phyloP scores from a whole-genome alignment of 1,140 invertebrate species.

The Antheraea pernyi region DNA sequence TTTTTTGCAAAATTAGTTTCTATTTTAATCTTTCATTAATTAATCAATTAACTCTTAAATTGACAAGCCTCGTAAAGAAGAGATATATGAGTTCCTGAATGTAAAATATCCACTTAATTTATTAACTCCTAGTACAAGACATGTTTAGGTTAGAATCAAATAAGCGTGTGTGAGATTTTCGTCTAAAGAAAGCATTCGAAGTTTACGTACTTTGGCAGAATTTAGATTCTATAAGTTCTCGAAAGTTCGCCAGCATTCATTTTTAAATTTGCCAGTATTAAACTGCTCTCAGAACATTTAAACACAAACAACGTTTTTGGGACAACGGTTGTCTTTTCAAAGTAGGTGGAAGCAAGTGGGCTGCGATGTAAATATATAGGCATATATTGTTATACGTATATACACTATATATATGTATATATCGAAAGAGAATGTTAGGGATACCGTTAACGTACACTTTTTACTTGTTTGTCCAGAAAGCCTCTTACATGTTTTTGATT shows the following conservation, averaged over 20 bases:
- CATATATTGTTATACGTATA: background rate
- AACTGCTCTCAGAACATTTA: slow-evolving; percentile 27
- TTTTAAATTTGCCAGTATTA: slow-evolving; percentile 1
- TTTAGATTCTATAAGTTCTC: background rate
- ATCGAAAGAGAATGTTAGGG: slow-evolving; percentile 24
- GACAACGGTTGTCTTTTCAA: slow-evolving; percentile 24
- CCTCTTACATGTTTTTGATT: background rate
- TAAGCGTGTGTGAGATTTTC: no score
- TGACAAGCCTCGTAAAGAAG: background rate
- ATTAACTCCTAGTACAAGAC: no score
- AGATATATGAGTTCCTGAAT: no score
- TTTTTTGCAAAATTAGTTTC: background rate
- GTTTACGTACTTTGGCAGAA: no score
- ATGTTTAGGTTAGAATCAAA: no score
- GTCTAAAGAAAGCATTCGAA: no score
- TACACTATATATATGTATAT: slow-evolving; percentile 12
- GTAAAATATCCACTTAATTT: no score
- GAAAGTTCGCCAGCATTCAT: background rate
- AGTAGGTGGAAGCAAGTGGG: slow-evolving; percentile 26
- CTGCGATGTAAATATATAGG: slow-evolving; percentile 11
- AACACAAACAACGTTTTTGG: slow-evolving; percentile 41
- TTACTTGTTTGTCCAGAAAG: background rate
- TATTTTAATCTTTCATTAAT: background rate
- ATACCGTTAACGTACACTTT: slow-evolving; percentile 17
- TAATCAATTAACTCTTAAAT: background rate